Base-by-base conservation (phyloP, 2,888 invertebrate genomes). In the Ceramica pisi region DNA sequence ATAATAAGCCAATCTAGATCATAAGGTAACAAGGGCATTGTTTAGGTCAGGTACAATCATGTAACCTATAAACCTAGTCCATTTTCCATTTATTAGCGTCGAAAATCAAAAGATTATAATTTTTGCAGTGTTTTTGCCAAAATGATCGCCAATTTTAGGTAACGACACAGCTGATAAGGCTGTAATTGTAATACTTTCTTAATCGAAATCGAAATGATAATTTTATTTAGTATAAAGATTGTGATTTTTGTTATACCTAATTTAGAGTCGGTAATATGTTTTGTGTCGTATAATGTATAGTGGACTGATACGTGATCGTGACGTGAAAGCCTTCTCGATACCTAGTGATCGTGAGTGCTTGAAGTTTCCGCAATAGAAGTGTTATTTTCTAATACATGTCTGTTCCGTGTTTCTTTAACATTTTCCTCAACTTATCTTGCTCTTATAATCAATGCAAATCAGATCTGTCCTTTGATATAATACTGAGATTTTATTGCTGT, bases 151-250 rank as follows among this genome's bases (percentile, higher is more conserved):
- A 35, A 68, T 71, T 81, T 50, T 65, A 7, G 31, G 50, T 38
- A 69, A 46, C n/a, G 19, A 67, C 19, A 44, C 10, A 51, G 8
- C 56, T 57, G 79, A 79, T 79, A 82, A 79, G 16, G 61, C 14
- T 50, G 26, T 59, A 59, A 71, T 66, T 71, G 57, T 75, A 64
- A 78, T 73, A 59, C 78, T 71, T 67, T 71, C 64, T 66, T 78
- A 79, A 79, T 79, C 79, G 61, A 71, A 26, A 50, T 51, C 65
- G 31, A 68, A 71, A 48, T 35, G 79, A 79, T 82, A 80, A 78
- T 64, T 53, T 66, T 72, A 67, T 79, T 69, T 53, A 55, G 80
- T 59, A 12, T 62, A 16, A 1, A 76, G 79, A 81, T 79, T 81
- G 50, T 44, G 55, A 35, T 59, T 67, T 61, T 64, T 61, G 48